A percentile compares a stretch with the other conserved stretches of the same genome.
Evolutionary conservation across 2,113 vertebrate species (phyloP).

Genomic region (Sitta europaea): DNA sequence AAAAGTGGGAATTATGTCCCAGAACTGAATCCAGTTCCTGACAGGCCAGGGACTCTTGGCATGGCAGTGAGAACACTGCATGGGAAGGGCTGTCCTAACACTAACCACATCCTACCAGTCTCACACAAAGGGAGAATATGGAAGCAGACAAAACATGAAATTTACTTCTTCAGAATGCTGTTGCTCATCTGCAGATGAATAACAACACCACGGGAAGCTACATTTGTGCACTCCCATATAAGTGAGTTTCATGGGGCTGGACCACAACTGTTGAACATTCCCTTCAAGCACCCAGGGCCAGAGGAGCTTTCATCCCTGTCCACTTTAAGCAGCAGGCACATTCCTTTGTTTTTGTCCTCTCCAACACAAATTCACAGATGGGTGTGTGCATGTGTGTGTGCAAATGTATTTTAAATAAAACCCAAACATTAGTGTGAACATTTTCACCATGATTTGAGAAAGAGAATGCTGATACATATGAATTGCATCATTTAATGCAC

Average conservation of each 20-base stretch:
- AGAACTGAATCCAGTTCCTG: neutral
- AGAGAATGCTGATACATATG: neutral
- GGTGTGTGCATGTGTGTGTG: neutral
- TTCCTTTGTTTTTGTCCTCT: neutral
- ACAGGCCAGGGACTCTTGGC: neutral
- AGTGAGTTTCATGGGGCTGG: neutral
- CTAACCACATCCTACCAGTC: neutral
- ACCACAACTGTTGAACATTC: neutral
- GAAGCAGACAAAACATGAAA: neutral
- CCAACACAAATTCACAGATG: neutral
- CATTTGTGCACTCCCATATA: neutral
- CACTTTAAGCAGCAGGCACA: neutral
- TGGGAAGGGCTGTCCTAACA: neutral
- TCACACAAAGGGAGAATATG: neutral
- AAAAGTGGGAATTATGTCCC: neutral
- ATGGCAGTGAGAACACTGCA: neutral
- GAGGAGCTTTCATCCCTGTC: neutral
- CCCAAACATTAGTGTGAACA: neutral
- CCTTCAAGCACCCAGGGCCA: neutral
- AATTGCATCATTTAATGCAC: neutral
- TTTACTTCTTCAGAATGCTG: neutral
- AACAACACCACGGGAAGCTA: neutral
- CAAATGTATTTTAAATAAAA: conserved; percentile 29
- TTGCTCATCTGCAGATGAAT: neutral
- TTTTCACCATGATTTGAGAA: neutral